Evolutionary conservation across 2,888 invertebrate species (phyloP).

Genomic region (Odiellus spinosus): DNA sequence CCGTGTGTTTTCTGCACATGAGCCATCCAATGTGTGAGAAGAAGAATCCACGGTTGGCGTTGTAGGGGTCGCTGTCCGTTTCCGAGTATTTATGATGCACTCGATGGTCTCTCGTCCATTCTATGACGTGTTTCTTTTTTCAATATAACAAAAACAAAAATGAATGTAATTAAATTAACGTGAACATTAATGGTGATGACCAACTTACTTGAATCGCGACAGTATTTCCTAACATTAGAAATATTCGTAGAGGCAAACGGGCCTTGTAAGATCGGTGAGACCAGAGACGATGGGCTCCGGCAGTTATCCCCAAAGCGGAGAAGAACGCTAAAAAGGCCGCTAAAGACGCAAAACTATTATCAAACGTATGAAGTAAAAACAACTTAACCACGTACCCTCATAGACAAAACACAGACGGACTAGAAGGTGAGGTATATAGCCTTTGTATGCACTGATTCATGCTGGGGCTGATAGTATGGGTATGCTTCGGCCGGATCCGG

Average conservation of each 20-base stretch:
- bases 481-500: too few species aligned
- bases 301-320: slow-evolving; percentile 15
- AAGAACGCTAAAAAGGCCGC: neutral
- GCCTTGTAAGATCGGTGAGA: slow-evolving; percentile 19
- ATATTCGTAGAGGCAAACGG: slow-evolving; percentile 10
- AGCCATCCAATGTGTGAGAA: slow-evolving; percentile 38
- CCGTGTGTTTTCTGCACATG: slow-evolving; percentile 34
- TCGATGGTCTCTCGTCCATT: slow-evolving; percentile 28
- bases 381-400: too few species aligned
- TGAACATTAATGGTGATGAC: too few species aligned
- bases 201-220: slow-evolving; percentile 15
- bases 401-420: too few species aligned
- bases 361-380: too few species aligned
- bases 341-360: too few species aligned
- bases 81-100: slow-evolving; percentile 31
- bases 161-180: neutral
- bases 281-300: slow-evolving; percentile 18
- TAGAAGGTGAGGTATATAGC: too few species aligned
- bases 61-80: slow-evolving; percentile 30
- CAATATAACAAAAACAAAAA: neutral
- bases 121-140: slow-evolving; percentile 13
- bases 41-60: slow-evolving; percentile 33
- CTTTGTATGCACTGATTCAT: too few species aligned
- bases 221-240: slow-evolving; percentile 10
- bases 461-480: too few species aligned